phyloP scores from a whole-genome alignment of 2,888 invertebrate genomes.

The Maniola hyperantus region DNA sequence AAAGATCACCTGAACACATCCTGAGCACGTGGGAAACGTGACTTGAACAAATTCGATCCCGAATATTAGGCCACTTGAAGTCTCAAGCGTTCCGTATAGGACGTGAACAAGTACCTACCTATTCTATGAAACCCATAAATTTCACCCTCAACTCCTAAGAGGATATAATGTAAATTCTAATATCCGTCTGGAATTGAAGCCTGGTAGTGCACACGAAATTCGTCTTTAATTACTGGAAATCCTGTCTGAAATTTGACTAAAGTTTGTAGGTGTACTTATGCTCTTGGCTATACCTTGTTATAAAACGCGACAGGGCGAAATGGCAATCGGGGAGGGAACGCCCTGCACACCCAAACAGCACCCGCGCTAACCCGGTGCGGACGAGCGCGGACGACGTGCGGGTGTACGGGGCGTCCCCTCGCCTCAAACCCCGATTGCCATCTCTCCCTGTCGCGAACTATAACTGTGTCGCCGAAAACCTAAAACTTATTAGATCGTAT shows the following conservation, averaged over 20 bases:
- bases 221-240: constrained; percentile 22
- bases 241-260: constrained; percentile 22
- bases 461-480: constrained; percentile 26
- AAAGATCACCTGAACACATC: constrained; percentile 28
- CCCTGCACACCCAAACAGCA: too few species aligned
- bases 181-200: constrained; percentile 17
- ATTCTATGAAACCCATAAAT: constrained; percentile 44
- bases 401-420: too few species aligned
- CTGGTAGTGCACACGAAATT: constrained; percentile 17
- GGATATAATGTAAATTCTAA: constrained; percentile 36
- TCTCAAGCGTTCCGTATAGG: constrained; percentile 43
- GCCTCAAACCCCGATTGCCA: too few species aligned
- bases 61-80: constrained; percentile 45
- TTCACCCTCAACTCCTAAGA: constrained; percentile 37
- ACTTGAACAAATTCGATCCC: constrained; percentile 38
- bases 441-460: too few species aligned
- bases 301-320: too few species aligned
- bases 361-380: too few species aligned
- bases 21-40: constrained; percentile 35
- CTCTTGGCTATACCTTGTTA: constrained; percentile 22
- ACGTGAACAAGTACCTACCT: constrained; percentile 47
- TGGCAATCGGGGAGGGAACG: too few species aligned
- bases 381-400: too few species aligned
- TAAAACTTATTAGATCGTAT: constrained; percentile 33
- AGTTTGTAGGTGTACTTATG: constrained; percentile 26